Evolutionary conservation across 2,888 invertebrate species (phyloP), one percentile per base, ranked within the genome.

Genomic region (Calameuta idolon): DNA sequence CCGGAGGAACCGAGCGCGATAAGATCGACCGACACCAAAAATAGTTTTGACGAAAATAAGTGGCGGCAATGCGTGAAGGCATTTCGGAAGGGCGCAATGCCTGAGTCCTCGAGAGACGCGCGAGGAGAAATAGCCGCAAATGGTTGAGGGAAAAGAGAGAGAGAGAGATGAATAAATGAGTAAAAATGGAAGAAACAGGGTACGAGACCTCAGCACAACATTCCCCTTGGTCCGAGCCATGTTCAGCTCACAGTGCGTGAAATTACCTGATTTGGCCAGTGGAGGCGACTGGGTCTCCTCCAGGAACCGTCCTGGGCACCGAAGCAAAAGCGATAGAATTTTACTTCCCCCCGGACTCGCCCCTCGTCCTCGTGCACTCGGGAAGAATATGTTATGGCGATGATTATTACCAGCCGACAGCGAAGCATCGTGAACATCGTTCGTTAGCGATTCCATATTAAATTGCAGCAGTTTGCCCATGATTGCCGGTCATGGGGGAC

Each of bases 151-250:
- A 9, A 23, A 23, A 2, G 23, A 55, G 55, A 55, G 23, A 55
- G 9, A 55, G 23, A 23, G 1, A 23, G 23, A 23, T 23, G 55
- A 55, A 55, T 55, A 15, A 55, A 55, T 23, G 9, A 55, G 69
- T 15, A 69, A 55, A 55, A 34, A 34, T 11, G 55, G 55, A 69
- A 75, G 75, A 55, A 74, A 73, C 30, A 69, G 78, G 69, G 75
- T 35, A 55, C 5, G 23, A 23, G 55, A 55, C 23, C 55, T 55
- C 55, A 23, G 55, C 23, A 23, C 15, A 55, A 55, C 23, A 9
- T 55, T 55, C 55, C 9, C 23, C 55, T 23, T 23, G 23, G 55
- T 23, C 12, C 9, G 5, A 55, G 55, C 9, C 55, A 23, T 9
- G 1, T 55, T 23, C 55, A 55, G 2, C 9, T 23, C 55, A 15